A percentile compares a stretch with the other conserved stretches of the same genome.
Evolutionary conservation across 2,113 vertebrate species (phyloP).

Genomic region (Climacteris rufus): DNA sequence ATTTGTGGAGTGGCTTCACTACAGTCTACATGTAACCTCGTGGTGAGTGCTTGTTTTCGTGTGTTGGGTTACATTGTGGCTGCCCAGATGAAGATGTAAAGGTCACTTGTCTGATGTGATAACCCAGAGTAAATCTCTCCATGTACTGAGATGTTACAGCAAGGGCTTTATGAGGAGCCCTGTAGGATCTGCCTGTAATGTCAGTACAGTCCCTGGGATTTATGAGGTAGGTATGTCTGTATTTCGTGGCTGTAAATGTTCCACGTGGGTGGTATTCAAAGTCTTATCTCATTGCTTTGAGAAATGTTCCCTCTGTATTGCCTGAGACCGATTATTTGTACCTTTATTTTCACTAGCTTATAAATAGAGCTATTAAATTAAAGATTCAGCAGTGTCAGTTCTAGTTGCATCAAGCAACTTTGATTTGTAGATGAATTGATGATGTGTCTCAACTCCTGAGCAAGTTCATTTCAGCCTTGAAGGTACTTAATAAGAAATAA

Average conservation of each 20-base stretch:
- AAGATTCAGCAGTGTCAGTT: neutral
- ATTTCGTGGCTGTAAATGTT: neutral
- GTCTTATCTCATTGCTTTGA: neutral
- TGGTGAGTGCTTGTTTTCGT: fast-evolving
- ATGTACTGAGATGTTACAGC: neutral
- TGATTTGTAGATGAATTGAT: neutral
- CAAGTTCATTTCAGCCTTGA: neutral
- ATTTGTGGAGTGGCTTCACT: neutral
- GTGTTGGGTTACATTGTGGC: neutral
- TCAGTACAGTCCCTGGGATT: neutral
- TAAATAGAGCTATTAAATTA: neutral
- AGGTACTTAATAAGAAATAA: neutral
- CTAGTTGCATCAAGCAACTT: neutral
- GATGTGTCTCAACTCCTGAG: neutral
- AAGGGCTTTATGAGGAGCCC: neutral
- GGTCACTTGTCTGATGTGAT: neutral
- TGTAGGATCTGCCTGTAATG: neutral
- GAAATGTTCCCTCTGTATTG: neutral
- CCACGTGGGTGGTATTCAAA: neutral
- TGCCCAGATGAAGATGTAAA: neutral
- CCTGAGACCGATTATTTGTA: neutral
- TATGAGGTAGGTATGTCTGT: neutral
- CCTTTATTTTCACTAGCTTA: neutral
- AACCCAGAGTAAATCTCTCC: neutral
- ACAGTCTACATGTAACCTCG: fast-evolving